Evolutionary conservation across 2,888 invertebrate genomes (phyloP).

Genomic region (Cantharis flavilabris): DNA sequence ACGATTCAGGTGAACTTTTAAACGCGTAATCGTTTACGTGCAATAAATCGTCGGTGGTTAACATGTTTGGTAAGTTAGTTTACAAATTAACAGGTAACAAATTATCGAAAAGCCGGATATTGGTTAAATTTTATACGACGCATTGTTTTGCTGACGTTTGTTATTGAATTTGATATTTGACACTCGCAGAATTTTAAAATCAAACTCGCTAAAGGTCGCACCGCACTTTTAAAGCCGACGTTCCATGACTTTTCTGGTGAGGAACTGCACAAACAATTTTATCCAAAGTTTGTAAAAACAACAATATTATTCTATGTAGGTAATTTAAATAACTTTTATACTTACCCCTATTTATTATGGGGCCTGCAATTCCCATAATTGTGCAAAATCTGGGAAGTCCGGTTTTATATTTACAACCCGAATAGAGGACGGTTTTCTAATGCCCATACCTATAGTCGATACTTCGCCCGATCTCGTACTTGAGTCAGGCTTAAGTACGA

Average conservation of each 20-base stretch:
- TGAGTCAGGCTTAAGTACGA: too few relatives aligned
- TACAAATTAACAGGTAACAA: constrained; percentile 4
- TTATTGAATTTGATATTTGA: constrained; percentile 1
- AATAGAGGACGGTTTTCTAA: too few relatives aligned
- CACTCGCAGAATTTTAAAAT: neutral
- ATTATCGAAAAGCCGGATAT: constrained; percentile 15
- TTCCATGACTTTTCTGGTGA: neutral
- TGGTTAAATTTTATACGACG: constrained; percentile 1
- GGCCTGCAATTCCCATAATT: too few relatives aligned
- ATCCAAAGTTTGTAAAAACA: too few relatives aligned
- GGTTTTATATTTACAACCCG: too few relatives aligned
- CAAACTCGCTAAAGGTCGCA: neutral
- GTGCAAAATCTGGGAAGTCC: too few relatives aligned
- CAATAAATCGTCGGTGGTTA: constrained; percentile 45
- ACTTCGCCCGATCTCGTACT: too few relatives aligned
- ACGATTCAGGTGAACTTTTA: constrained; percentile 50
- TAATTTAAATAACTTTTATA: too few relatives aligned
- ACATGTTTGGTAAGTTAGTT: constrained; percentile 36
- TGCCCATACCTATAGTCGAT: too few relatives aligned
- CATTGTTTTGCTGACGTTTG: constrained; percentile 29
- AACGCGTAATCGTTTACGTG: constrained; percentile 44
- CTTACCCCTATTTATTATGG: too few relatives aligned
- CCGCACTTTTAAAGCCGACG: neutral
- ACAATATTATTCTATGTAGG: too few relatives aligned
- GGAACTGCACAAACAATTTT: too few relatives aligned